Conservation (phyloP, 2,113 vertebrate species). For the Elgaria multicarinata region DNA sequence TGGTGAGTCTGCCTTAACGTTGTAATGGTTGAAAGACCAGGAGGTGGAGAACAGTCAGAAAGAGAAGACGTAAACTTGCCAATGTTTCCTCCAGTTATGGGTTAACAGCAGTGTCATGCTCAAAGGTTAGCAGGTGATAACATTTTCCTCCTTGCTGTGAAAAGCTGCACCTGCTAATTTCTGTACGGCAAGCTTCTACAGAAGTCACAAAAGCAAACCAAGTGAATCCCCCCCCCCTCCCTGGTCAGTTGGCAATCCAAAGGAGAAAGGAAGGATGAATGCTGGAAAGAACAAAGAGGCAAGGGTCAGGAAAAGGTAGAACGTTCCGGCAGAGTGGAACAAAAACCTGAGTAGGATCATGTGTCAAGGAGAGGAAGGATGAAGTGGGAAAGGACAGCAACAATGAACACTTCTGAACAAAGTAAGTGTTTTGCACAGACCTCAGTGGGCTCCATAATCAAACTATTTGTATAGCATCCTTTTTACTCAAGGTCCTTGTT, state of each 20-base stretch:
- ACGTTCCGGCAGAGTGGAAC: not conserved
- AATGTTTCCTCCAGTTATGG: not conserved
- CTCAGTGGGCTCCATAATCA: not conserved
- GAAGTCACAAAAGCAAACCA: not conserved
- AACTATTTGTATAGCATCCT: not conserved
- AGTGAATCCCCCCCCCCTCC: no score
- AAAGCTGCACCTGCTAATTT: not conserved
- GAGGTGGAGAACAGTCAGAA: not conserved
- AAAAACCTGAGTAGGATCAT: not conserved
- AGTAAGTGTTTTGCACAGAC: not conserved
- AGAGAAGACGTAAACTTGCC: not conserved
- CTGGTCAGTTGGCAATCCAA: not conserved
- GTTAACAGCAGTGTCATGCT: not conserved
- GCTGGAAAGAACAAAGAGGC: not conserved
- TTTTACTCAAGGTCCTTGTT: not conserved
- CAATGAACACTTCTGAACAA: not conserved
- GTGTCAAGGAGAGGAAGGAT: not conserved
- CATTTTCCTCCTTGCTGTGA: not conserved
- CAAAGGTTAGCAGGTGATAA: not conserved
- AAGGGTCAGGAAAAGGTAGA: not conserved
- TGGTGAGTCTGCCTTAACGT: not conserved
- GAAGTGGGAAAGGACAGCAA: not conserved
- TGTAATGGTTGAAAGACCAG: not conserved
- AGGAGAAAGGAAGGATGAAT: not conserved
- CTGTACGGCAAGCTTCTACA: not conserved